These are phyloP conservation scores for Pelecanoides urinatrix DNA, from an alignment of 2,113 vertebrate genomes.

Conservation along the genomic window DNA sequence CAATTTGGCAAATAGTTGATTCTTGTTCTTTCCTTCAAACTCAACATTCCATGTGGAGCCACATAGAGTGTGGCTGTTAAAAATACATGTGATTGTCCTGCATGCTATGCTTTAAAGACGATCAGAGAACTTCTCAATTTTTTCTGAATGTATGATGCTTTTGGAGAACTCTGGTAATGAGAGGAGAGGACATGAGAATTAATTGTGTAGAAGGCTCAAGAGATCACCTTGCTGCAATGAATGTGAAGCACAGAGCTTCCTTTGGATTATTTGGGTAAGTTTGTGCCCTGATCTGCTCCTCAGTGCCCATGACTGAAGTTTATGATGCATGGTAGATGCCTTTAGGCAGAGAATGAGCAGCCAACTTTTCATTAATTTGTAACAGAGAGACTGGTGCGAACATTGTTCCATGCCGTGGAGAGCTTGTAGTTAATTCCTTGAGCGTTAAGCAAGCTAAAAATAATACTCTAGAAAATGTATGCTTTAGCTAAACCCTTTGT, in stretches of 20 bases:
- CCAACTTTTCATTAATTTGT: slow-evolving; percentile 55
- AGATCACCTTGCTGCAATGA: not conserved
- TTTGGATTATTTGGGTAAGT: not conserved
- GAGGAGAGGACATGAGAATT: not conserved
- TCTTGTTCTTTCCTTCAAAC: not conserved
- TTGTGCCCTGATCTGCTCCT: not conserved
- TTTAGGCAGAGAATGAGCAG: slow-evolving; percentile 29
- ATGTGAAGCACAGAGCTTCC: not conserved
- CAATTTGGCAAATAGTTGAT: not conserved
- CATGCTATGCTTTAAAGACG: not conserved
- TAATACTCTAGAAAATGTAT: slow-evolving; percentile 19
- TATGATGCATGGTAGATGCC: slow-evolving; percentile 32
- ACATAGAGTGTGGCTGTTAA: not conserved
- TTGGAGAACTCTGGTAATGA: not conserved
- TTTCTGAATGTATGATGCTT: not conserved
- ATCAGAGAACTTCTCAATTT: not conserved
- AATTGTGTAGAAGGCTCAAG: not conserved
- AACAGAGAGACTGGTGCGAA: slow-evolving; percentile 46
- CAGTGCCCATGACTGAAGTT: not conserved
- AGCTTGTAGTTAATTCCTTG: slow-evolving; percentile 35
- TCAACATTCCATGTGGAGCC: not conserved
- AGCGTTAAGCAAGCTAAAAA: slow-evolving; percentile 38
- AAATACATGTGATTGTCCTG: not conserved
- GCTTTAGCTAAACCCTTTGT: not conserved
- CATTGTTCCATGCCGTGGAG: not conserved